A percentile compares a stretch with the other conserved stretches of the same genome.
These are phyloP conservation scores for Melangyna quadrimaculata DNA, from an alignment of 2,888 invertebrate species.

Conservation along the genomic window DNA sequence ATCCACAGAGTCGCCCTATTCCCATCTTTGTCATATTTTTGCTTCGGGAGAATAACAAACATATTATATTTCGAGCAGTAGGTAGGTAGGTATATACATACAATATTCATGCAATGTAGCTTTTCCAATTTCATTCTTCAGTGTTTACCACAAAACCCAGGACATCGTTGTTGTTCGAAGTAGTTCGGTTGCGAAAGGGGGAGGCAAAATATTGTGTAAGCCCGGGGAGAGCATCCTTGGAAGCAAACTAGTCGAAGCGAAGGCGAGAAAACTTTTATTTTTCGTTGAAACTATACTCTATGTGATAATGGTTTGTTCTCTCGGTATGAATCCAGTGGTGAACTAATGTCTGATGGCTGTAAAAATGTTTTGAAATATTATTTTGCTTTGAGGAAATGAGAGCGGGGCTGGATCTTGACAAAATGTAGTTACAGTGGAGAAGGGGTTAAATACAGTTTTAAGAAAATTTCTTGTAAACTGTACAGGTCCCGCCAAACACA, in stretches of 20 bases:
- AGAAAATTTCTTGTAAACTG: no score
- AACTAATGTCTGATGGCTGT: constrained; percentile 25
- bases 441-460: no score
- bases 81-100: no score
- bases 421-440: no score
- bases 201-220: background rate
- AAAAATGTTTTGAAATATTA: constrained; percentile 1
- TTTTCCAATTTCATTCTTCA: constrained; percentile 49
- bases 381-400: background rate
- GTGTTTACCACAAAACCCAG: constrained; percentile 14
- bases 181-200: background rate
- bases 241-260: background rate
- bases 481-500: no score
- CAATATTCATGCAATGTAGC: constrained; percentile 19
- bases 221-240: constrained; percentile 17
- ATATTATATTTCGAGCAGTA: constrained; percentile 59
- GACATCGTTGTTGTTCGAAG: background rate
- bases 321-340: constrained; percentile 10
- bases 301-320: constrained; percentile 3
- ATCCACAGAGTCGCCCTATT: constrained; percentile 3
- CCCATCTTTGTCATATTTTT: constrained; percentile 45
- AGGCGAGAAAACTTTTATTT: constrained; percentile 8
- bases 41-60: constrained; percentile 57
- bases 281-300: background rate
- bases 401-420: background rate